Percentiles rank a stretch among this genome's conserved stretches.
These are phyloP conservation scores for Aselliscus stoliczkanus DNA, from an alignment of 2,797 vertebrate genomes.

Conservation along the genomic window DNA sequence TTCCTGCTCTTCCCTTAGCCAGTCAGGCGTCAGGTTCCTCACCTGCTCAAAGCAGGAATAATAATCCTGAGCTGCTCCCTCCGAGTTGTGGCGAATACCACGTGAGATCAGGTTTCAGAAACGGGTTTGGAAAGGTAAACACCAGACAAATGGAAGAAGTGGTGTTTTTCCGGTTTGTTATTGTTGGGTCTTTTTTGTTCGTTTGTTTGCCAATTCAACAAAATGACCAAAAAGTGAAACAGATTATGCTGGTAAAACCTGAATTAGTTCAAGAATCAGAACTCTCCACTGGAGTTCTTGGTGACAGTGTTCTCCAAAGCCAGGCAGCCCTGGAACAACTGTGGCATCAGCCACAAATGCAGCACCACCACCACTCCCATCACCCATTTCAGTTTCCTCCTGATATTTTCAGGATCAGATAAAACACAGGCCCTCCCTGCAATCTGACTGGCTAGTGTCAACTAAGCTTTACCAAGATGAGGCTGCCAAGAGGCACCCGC, in stretches of 20 bases:
- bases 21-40: background rate
- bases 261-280: background rate
- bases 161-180: no score
- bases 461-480: background rate
- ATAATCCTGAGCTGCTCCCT: background rate
- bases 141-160: background rate
- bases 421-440: background rate
- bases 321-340: accelerated
- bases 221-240: background rate
- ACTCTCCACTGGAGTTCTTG: background rate
- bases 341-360: background rate
- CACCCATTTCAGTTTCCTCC: background rate
- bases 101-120: background rate
- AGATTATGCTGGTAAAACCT: background rate
- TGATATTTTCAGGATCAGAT: background rate
- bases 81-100: background rate
- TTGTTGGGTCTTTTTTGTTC: no score
- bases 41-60: no score
- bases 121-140: background rate
- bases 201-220: background rate
- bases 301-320: background rate
- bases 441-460: no score
- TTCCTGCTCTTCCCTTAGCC: no score
- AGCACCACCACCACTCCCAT: no score
- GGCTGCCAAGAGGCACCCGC: background rate